phyloP scores from a whole-genome alignment of 2,888 invertebrate species.

The Brenthis hecate region DNA sequence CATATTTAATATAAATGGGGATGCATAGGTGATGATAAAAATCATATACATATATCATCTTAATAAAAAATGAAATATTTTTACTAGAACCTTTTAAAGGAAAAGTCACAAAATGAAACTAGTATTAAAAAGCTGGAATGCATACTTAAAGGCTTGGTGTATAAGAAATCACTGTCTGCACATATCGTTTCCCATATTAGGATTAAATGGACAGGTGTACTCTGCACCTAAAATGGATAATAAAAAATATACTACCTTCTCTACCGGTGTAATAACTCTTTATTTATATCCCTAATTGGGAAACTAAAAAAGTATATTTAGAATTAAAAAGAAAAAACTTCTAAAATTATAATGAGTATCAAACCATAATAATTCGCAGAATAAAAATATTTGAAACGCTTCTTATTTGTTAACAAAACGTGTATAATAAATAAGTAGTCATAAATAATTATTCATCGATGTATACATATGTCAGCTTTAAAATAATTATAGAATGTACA shows the following conservation, averaged over 20 bases:
- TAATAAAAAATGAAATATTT: not conserved
- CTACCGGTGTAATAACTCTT: slow-evolving; percentile 11
- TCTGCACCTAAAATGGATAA: slow-evolving; percentile 47
- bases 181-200: slow-evolving; percentile 65
- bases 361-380: not conserved
- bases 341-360: not conserved
- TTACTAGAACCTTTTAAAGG: not conserved
- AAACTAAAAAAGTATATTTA: not conserved
- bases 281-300: not conserved
- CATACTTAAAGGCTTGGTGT: slow-evolving; percentile 54
- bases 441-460: slow-evolving; percentile 19
- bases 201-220: slow-evolving; percentile 64
- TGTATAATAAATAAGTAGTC: not conserved
- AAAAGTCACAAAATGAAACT: slow-evolving; percentile 9
- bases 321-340: not conserved
- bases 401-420: slow-evolving; percentile 1
- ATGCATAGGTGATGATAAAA: not conserved
- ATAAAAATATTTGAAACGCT: not conserved
- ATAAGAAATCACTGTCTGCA: slow-evolving; percentile 74
- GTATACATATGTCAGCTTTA: slow-evolving; percentile 24
- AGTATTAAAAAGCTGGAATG: slow-evolving; percentile 35
- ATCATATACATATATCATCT: no score
- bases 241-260: slow-evolving; percentile 21
- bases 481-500: slow-evolving; percentile 31
- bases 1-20: not conserved